Evolutionary conservation across 2,888 invertebrate genomes (phyloP).

Genomic region (Erebia ligea): DNA sequence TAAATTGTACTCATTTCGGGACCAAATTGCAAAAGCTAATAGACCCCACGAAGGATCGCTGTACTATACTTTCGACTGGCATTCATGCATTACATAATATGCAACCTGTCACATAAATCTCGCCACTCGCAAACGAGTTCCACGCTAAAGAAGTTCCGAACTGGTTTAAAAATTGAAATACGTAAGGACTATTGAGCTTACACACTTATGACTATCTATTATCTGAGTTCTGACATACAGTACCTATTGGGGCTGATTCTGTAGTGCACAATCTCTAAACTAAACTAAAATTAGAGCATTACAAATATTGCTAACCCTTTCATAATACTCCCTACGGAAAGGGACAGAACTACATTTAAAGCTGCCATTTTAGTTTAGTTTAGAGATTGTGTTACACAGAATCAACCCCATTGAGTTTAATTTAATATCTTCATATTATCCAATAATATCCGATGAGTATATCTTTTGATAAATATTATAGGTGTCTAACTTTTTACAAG

Average conservation of each 20-base stretch:
- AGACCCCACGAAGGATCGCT: neutral
- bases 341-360: no score
- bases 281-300: no score
- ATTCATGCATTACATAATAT: slow-evolving; percentile 32
- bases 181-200: slow-evolving; percentile 9
- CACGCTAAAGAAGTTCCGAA: slow-evolving; percentile 22
- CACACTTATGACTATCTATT: neutral
- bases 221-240: neutral
- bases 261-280: no score
- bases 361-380: no score
- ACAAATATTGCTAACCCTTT: no score
- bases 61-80: slow-evolving; percentile 10
- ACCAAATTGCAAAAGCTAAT: neutral
- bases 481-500: neutral
- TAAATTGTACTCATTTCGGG: neutral
- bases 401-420: no score
- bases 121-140: slow-evolving; percentile 25
- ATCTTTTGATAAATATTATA: neutral
- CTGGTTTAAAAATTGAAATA: slow-evolving; percentile 20
- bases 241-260: no score
- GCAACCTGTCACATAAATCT: slow-evolving; percentile 32
- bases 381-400: no score
- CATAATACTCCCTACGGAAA: no score
- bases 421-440: slow-evolving; percentile 2
- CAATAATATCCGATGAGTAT: slow-evolving; percentile 7